These are phyloP conservation scores for Acanthisitta chloris DNA, from an alignment of 2,113 vertebrate species.

Conservation along the genomic window DNA sequence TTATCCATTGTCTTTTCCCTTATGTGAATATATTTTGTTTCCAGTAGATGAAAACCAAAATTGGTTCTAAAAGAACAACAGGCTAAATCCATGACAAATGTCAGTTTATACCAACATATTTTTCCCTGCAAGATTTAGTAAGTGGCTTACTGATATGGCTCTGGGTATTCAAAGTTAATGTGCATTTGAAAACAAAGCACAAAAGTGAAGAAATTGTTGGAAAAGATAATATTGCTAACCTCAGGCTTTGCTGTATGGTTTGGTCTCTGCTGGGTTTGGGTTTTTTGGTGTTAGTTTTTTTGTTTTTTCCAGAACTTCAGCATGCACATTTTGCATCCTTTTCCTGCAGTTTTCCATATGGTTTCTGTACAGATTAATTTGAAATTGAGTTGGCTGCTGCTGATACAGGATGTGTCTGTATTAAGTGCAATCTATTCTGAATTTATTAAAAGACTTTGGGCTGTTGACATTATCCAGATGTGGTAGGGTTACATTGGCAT, in stretches of 20 bases:
- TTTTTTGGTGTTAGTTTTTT: too few species aligned
- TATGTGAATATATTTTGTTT: conserved; percentile 15
- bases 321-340: background rate
- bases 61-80: background rate
- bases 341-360: background rate
- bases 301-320: background rate
- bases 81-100: background rate
- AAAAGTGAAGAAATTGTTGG: background rate
- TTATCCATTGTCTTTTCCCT: background rate
- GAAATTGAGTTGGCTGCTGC: background rate
- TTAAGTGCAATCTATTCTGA: background rate
- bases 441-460: background rate
- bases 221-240: background rate
- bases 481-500: background rate
- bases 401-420: background rate
- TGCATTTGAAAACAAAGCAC: background rate
- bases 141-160: background rate
- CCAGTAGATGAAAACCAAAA: background rate
- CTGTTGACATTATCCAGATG: background rate
- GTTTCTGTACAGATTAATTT: background rate
- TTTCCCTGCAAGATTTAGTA: background rate
- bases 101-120: background rate
- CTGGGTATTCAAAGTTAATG: background rate
- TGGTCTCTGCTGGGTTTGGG: background rate
- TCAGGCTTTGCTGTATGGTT: background rate